Percentiles rank a stretch among this genome's conserved stretches.
phyloP scores from a whole-genome alignment of 2,113 vertebrate species.

The Cyprinodon brontotheroides region DNA sequence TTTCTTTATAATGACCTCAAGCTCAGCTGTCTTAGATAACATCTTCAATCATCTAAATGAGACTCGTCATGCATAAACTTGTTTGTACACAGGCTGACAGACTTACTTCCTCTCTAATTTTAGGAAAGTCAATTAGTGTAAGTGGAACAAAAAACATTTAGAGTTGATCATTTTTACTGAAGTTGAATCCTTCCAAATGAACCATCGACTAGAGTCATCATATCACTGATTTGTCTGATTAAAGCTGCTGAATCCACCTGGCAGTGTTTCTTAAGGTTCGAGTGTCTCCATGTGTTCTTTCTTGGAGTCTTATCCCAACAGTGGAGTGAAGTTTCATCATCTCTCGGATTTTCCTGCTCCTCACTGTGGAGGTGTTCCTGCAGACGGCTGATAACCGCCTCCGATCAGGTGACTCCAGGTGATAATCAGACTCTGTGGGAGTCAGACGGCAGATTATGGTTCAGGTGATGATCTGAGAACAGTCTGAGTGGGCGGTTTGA shows the following conservation, averaged over 20 bases:
- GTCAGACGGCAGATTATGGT: slow-evolving; percentile 11
- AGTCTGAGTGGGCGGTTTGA: slow-evolving; percentile 15
- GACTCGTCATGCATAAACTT: no score
- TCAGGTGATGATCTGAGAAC: slow-evolving; percentile 19
- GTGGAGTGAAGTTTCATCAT: neutral
- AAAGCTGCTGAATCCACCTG: neutral
- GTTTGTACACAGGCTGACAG: no score
- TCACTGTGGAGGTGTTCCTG: neutral
- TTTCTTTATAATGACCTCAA: no score
- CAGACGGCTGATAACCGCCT: slow-evolving; percentile 3
- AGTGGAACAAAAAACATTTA: no score
- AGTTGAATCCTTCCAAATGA: no score
- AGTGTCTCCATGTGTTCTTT: neutral
- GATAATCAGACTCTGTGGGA: neutral
- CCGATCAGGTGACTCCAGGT: slow-evolving; percentile 10
- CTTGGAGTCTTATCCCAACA: neutral
- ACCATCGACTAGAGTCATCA: no score
- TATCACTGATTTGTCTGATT: no score
- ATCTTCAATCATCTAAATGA: no score
- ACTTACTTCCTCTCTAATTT: no score
- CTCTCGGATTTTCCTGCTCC: neutral
- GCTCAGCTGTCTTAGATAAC: no score
- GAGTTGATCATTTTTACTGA: no score
- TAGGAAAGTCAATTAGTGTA: no score
- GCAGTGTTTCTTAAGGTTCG: neutral